A percentile compares a stretch with the other conserved stretches of the same genome.
phyloP scores from a whole-genome alignment of 1,140 invertebrate genomes.

The Metopolophium dirhodum region DNA sequence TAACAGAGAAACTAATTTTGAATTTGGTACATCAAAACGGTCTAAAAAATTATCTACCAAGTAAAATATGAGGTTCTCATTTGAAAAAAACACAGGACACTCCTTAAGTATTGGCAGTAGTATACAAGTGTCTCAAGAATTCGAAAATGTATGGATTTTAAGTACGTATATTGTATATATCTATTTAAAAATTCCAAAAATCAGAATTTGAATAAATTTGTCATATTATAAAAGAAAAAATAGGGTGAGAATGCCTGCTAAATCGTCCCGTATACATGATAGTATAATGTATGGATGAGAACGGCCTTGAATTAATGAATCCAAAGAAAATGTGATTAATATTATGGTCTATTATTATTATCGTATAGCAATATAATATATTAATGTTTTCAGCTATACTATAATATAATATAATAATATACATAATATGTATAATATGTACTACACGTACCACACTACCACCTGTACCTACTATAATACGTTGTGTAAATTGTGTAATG shows the following conservation, averaged over 20 bases:
- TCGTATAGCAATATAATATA: not conserved
- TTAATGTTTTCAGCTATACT: not conserved
- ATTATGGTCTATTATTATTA: not conserved
- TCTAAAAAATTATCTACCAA: not conserved
- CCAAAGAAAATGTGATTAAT: not conserved
- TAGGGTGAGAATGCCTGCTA: not conserved
- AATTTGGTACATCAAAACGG: not conserved
- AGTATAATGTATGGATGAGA: not conserved
- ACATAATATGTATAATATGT: no score
- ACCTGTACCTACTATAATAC: no score
- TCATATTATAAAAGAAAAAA: not conserved
- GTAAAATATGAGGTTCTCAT: not conserved
- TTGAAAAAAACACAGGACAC: not conserved
- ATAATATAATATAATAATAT: not conserved
- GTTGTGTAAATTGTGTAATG: not conserved
- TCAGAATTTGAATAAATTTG: not conserved
- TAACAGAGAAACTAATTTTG: not conserved
- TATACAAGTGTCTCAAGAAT: no score
- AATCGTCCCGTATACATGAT: not conserved
- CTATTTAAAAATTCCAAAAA: not conserved
- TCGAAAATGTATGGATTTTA: not conserved
- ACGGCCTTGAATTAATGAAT: not conserved
- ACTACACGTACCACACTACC: not conserved
- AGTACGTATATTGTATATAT: not conserved
- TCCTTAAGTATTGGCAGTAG: no score